Percentiles rank a stretch among this genome's conserved stretches.
These are phyloP conservation scores for Crocodylus rhombifer DNA, from an alignment of 2,797 vertebrate genomes.

Conservation along the genomic window DNA sequence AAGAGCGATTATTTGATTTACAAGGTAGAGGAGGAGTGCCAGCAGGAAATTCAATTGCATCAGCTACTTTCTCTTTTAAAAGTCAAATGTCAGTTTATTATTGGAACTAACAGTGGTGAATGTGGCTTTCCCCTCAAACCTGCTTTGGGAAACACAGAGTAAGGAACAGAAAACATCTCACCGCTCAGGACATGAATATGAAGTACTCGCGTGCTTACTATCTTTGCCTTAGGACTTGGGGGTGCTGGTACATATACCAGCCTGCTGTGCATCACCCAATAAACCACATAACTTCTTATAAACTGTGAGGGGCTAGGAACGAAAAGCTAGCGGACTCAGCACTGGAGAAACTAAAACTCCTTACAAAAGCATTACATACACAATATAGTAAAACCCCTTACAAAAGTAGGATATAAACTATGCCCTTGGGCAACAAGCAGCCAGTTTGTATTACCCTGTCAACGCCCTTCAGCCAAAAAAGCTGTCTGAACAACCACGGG, in stretches of 20 bases:
- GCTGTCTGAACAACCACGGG: neutral
- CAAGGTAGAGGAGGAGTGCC: neutral
- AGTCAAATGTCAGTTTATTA: neutral
- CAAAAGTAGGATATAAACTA: neutral
- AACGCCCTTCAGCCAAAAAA: neutral
- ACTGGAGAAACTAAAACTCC: neutral
- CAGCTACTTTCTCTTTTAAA: slow-evolving; percentile 24
- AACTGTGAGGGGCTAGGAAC: neutral
- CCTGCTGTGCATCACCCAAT: neutral
- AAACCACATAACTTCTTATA: neutral
- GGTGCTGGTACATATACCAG: neutral
- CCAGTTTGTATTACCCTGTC: neutral
- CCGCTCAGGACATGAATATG: neutral
- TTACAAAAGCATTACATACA: neutral
- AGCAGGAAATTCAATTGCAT: neutral
- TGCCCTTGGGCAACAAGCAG: neutral
- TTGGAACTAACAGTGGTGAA: neutral
- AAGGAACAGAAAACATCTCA: neutral
- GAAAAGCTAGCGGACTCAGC: neutral
- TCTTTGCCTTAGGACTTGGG: neutral
- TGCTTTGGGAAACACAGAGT: neutral
- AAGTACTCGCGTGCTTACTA: neutral
- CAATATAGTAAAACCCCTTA: too few species aligned
- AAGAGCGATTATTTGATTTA: neutral
- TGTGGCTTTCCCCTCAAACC: neutral